Conservation (phyloP, 64 coral and sea anemone species). For the Pocillopora verrucosa region DNA sequence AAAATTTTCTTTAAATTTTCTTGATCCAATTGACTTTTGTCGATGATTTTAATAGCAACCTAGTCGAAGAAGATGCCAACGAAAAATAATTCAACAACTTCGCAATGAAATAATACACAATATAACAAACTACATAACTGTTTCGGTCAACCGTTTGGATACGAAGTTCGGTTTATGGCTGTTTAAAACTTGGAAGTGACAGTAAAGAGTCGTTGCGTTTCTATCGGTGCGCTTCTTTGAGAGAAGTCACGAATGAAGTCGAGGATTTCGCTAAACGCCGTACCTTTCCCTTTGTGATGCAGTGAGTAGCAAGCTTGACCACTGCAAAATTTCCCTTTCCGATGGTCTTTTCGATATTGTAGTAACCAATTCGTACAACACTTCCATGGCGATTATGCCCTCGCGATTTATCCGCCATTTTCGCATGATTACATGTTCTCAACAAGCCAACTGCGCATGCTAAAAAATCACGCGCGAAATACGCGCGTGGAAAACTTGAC, state of each 20-base stretch:
- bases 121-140: slow-evolving; percentile 1
- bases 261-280: not conserved
- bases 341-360: slow-evolving; percentile 98
- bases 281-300: slow-evolving; percentile 95
- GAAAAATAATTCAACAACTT: slow-evolving; percentile 44
- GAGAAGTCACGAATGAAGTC: slow-evolving; percentile 30
- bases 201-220: slow-evolving; percentile 28
- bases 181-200: not conserved
- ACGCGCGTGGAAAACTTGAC: slow-evolving; percentile 17
- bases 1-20: slow-evolving; percentile 98
- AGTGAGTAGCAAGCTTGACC: slow-evolving; percentile 96
- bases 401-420: slow-evolving; percentile 99
- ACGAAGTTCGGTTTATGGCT: not conserved
- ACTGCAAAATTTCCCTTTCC: slow-evolving; percentile 99
- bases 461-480: not conserved
- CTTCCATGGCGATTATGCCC: slow-evolving; percentile 95
- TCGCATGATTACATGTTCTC: slow-evolving; percentile 91
- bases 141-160: not conserved
- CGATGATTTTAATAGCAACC: slow-evolving; percentile 99
- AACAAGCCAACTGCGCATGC: slow-evolving; percentile 24
- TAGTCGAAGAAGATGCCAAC: slow-evolving; percentile 57
- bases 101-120: slow-evolving; percentile 1
- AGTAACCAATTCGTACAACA: slow-evolving; percentile 95
- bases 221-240: slow-evolving; percentile 11
- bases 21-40: slow-evolving; percentile 93